These are phyloP conservation scores for Pseudomugil tenellus DNA, from an alignment of 2,797 vertebrate genomes.

Conservation along the genomic window DNA sequence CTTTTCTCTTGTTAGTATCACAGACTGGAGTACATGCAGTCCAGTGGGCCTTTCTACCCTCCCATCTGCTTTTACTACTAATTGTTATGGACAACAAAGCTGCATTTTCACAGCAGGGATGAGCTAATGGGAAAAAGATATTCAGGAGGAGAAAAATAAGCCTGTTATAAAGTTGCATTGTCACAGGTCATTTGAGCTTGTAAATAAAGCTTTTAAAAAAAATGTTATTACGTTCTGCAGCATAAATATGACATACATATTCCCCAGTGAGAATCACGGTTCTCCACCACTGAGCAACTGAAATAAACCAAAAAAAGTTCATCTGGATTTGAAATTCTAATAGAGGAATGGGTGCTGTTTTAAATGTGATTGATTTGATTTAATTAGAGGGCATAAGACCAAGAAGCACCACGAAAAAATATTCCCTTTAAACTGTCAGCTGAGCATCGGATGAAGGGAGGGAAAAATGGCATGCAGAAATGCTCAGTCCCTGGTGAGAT, in stretches of 20 bases:
- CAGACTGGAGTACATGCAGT: constrained; percentile 3
- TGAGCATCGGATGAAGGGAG: neutral
- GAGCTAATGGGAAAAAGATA: constrained; percentile 22
- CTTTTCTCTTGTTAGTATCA: constrained; percentile 10
- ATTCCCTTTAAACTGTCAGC: neutral
- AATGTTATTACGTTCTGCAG: neutral
- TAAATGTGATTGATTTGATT: neutral
- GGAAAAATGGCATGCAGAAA: neutral
- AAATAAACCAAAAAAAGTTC: constrained; percentile 22
- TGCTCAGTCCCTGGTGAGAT: neutral
- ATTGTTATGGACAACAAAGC: constrained; percentile 39
- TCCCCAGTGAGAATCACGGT: neutral
- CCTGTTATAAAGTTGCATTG: constrained; percentile 4
- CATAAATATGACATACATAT: neutral
- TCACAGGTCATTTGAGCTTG: constrained; percentile 13
- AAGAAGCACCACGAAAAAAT: neutral
- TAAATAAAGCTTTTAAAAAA: constrained; percentile 21
- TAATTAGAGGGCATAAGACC: neutral
- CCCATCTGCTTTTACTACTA: constrained; percentile 47
- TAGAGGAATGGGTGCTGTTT: neutral
- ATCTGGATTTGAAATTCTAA: constrained; percentile 15
- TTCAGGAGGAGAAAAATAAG: constrained; percentile 28
- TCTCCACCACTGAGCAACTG: constrained; percentile 4
- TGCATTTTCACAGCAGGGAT: constrained; percentile 29
- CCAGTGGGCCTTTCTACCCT: constrained; percentile 28